Base-by-base conservation (phyloP, 2,888 invertebrate species). In the Hyppa rectilinea region DNA sequence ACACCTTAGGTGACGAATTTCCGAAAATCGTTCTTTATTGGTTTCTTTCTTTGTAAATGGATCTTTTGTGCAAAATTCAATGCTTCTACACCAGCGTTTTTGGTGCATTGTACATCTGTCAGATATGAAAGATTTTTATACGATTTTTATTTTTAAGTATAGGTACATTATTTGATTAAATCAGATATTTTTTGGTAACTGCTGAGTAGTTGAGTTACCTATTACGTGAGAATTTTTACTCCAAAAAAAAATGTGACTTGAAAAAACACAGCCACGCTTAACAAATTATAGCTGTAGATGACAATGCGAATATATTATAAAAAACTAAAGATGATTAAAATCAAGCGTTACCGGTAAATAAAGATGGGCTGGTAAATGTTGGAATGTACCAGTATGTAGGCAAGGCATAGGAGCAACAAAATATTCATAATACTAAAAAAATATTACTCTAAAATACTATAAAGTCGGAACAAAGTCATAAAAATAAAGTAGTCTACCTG, bases 401-500 rank as follows among this genome's bases (percentile, higher is more conserved):
- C 5, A 34, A 56, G 31, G 6, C n/a, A n/a, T n/a, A n/a, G n/a
- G n/a, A n/a, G 12, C 12, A 31, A 36, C 10, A 58, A 43, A 50
- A 72, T 40, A 45, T 49, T 23, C 9, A 50, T 14, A 29, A 1
- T 23, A 12, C 5, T 20, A 43, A 36, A 55, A 14, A 55, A 50
- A 60, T 43, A 10, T 6, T 47, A 20, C n/a, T 58, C 10, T 17
- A 36, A 36, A 10, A 31, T 31, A 36, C 10, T 47, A 2, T 67
- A 29, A 29, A 53, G 26, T 12, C 6, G 26, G 23, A 45, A 64
- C 64, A 45, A 74, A 47, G 40, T 75, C 56, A 40, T 38, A 40
- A 23, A 49, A 56, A 29, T 23, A 43, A 55, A 60, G 23, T 56
- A 55, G 29, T 62, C n/a, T 26, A 78, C 50, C 67, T 70, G 53